Evolutionary conservation across 2,113 vertebrate genomes (phyloP), one percentile per base, ranked within the genome.

Genomic region (Pseudorectes ferrugineus): DNA sequence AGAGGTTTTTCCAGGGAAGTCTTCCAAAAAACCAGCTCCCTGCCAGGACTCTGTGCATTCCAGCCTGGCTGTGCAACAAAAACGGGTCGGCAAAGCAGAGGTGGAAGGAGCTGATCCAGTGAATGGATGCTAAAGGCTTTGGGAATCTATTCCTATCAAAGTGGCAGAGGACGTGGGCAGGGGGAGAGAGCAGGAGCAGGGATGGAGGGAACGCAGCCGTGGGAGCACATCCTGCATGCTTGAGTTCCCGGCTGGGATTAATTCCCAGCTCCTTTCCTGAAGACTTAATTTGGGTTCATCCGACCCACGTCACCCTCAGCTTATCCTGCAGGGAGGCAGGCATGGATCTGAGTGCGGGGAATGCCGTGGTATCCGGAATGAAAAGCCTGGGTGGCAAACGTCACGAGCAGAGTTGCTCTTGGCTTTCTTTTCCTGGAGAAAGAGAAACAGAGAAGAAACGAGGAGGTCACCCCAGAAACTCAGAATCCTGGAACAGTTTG

Each of bases 221-320:
- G 80, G 35, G 89, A 93, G 63, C 61, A 21, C 35, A 77, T 71
- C 85, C 91, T 93, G 79, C 82, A 68, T 51, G 89, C 63, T 36
- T 84, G 78, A 93, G 61, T 74, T 94, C 58, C 72, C 4, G 38
- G 61, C 68, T 88, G 79, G 48, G 82, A 96, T 86, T 80, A 62
- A 95, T 88, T 93, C 88, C 88, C 62, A 66, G 13, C 35, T 57
- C 72, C 54, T 54, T 84, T 91, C 79, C 80, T 74, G 68, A 93
- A 72, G 88, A 70, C 87, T 95, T 93, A 84, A 93, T 96, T 93
- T 90, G 75, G 82, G 52, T 65, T 88, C 89, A 86, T 65, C 78
- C 62, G 85, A 51, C 35, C 26, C 63, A 26, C 62, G 35, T 68
- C 35, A 26, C 73, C 80, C 73, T 89, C 80, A 14, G 12, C 12